Base-by-base conservation (phyloP, 2,113 vertebrate genomes). In the Spea bombifrons region DNA sequence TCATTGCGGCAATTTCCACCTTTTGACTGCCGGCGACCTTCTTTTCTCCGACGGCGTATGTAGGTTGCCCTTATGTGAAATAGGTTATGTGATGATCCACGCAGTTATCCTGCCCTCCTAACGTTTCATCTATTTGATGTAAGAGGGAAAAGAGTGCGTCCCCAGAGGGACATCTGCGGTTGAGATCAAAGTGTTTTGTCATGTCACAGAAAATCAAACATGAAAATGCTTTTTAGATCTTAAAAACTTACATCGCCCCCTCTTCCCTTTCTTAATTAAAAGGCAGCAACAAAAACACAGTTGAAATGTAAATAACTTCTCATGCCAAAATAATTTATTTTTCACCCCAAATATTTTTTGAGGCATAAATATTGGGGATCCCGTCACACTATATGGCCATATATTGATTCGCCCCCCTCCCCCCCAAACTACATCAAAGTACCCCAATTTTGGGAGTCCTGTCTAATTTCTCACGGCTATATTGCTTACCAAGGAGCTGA, bases 221-320 rank as follows among this genome's bases (percentile, higher is more conserved):
- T 15, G 76, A 53, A 78, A 78, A 78, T 72, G 76, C 76, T 78
- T 78, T 78, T 78, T 78, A 78, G 67, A 78, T 78, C 69, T 72
- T 45, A 55, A 65, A 30, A 71, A 53, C 59, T 52, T 55, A 48
- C 43, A 43, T 78, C 69, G 46, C 7, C 76, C 49, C 7, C 30
- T 78, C 72, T 49, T 65, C 68, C 30, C 76, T 61, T 65, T 78
- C 59, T 65, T 78, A 78, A 78, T 78, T 72, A 72, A 78, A 72
- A 78, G 45, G 57, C 48, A 53, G 43, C 66, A 78, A 52, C 30
- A 75, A 70, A 46, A 63, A 52, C 50, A 13, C 59, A 77, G 17
- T 10, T 50, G 13, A n/a, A 15, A 68, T 52, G 75, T 76, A 55
- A 76, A 66, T 30, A 76, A 69, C 67, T 13, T 6, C 10, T 76